A percentile compares a stretch with the other conserved stretches of the same genome.
These are phyloP conservation scores for Mesitornis unicolor DNA, from an alignment of 2,113 vertebrate species.

Conservation along the genomic window DNA sequence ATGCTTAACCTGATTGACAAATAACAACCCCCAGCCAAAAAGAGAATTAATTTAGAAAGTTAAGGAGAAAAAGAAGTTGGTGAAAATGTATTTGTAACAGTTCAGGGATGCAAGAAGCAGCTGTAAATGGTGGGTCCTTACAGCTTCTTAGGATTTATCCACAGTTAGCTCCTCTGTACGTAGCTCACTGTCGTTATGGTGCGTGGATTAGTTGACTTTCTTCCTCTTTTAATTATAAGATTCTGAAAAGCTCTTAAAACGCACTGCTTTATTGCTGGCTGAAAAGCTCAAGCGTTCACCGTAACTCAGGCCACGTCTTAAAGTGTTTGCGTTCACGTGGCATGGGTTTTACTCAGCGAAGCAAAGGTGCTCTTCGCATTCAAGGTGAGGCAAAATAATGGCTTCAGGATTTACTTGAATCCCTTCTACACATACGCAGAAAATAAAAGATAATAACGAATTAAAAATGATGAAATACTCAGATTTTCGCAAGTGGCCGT, in stretches of 20 bases:
- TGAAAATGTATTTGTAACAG: background rate
- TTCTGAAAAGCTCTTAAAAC: background rate
- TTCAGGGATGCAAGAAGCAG: background rate
- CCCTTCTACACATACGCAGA: background rate
- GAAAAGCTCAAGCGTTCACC: background rate
- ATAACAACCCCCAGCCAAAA: background rate
- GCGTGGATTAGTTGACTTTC: background rate
- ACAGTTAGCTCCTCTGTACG: background rate
- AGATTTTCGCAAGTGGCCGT: background rate
- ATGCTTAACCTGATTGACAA: background rate
- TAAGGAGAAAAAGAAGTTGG: background rate
- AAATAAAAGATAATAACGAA: background rate
- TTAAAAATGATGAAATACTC: background rate
- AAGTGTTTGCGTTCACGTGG: background rate
- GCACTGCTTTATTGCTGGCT: background rate
- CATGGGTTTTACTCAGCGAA: background rate
- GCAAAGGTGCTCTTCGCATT: background rate
- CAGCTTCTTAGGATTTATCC: background rate
- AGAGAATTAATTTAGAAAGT: background rate
- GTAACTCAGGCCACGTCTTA: background rate
- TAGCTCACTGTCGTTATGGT: background rate
- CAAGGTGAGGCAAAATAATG: background rate
- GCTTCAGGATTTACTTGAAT: background rate
- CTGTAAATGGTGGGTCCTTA: background rate
- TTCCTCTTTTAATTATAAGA: background rate